Evolutionary conservation across 2,888 invertebrate genomes (phyloP), one percentile per base, ranked within the genome.

Genomic region (Entomobrya proxima): DNA sequence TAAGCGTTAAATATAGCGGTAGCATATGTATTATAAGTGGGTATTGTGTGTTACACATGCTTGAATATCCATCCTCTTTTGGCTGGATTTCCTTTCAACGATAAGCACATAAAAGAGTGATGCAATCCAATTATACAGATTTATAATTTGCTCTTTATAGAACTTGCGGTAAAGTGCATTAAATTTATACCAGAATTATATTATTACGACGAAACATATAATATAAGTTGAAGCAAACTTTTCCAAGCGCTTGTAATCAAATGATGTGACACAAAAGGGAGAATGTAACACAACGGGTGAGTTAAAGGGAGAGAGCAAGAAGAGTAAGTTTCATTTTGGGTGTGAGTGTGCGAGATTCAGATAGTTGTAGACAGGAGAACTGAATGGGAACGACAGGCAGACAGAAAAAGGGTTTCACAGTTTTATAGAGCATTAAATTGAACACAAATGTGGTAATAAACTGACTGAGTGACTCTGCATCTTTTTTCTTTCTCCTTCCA

Each of bases 361-460:
- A 50, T 9, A 50, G 32, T 18, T 74, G 44, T 32, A 74, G 77
- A 77, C 32, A 40, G 13, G 77, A 40, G 30, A 61, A 50, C 24
- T 50, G 67, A 79, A 32, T 40, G 40, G 15, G 35, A 64, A 64
- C 47, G 55, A 55, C 35, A 72, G 61, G 37, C 67, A 74, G 81
- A 58, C 55, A 61, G 30, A 21, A 32, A 58, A 58, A 47, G 44
- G 64, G 40, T 64, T 67, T 76, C 47, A 50, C 67, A 40, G 61
- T 69, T 83, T 83, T 83, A 76, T 83, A 69, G 83, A 67, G 76
- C 83, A 83, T 83, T 76, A 83, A 83, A 83, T 83, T 76, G 76
- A 76, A 83, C 83, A 83, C 83, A 83, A 83, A 83, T 76, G 76
- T 67, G 83, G 76, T 67, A 83, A 67, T 83, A 76, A 76, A 83